A percentile compares a stretch with the other conserved stretches of the same genome.
These are phyloP conservation scores for Polyommatus iphigenia DNA, from an alignment of 2,888 invertebrate genomes.

Conservation along the genomic window DNA sequence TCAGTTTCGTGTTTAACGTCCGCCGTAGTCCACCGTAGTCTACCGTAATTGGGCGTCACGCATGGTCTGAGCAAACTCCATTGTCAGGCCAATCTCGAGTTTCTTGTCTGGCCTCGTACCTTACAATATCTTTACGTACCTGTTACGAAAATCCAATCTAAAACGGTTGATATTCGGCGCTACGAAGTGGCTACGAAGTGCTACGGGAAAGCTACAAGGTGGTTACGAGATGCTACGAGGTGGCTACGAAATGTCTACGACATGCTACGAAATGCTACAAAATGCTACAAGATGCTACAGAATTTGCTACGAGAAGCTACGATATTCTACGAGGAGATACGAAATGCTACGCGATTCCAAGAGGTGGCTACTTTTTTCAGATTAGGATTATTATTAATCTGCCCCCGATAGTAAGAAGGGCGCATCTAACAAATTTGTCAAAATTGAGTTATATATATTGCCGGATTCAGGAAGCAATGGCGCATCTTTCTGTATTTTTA, in stretches of 20 bases:
- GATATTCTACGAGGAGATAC: background rate
- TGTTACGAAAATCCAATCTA: conserved; percentile 3
- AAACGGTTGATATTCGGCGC: background rate
- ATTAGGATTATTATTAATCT: too few relatives aligned
- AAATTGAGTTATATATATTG: too few relatives aligned
- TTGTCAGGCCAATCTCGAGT: background rate
- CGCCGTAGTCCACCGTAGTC: background rate
- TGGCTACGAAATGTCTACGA: too few relatives aligned
- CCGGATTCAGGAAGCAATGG: too few relatives aligned
- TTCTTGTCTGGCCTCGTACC: background rate
- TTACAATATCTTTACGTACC: background rate
- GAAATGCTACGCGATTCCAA: too few relatives aligned
- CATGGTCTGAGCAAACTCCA: conserved; percentile 16
- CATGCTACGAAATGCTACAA: background rate
- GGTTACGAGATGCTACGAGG: too few relatives aligned
- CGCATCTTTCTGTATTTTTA: too few relatives aligned
- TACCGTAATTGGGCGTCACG: conserved; percentile 9
- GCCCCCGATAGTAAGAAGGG: too few relatives aligned
- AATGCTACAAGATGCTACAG: background rate
- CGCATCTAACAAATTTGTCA: too few relatives aligned
- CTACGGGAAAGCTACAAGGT: background rate
- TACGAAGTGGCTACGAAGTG: background rate
- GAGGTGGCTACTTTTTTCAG: too few relatives aligned
- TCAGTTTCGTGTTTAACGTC: conserved; percentile 17
- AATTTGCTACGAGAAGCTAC: background rate